These are phyloP conservation scores for Standfussiana lucernea DNA, from an alignment of 2,888 invertebrate genomes.

Conservation along the genomic window DNA sequence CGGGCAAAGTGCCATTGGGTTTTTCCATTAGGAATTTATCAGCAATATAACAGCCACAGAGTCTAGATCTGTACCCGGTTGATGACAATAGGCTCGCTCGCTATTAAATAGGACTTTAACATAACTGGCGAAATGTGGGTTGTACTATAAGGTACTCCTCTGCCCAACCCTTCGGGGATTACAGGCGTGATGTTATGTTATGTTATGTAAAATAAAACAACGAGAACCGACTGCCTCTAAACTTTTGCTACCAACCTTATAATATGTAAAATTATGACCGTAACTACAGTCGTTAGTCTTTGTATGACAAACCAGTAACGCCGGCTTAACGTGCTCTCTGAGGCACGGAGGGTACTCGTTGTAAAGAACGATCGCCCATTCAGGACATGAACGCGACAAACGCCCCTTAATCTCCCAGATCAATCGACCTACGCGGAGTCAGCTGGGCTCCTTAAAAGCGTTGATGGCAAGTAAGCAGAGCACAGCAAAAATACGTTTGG, in stretches of 20 bases:
- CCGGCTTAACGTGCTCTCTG: slow-evolving; percentile 17
- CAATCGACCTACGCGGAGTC: slow-evolving; percentile 26
- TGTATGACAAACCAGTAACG: neutral
- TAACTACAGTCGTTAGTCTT: neutral
- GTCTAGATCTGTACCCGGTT: too few species aligned
- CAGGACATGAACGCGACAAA: slow-evolving; percentile 37
- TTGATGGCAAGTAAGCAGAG: slow-evolving; percentile 29
- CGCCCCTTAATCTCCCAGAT: slow-evolving; percentile 43
- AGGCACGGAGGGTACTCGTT: neutral
- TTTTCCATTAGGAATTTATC: too few species aligned
- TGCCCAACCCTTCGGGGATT: too few species aligned
- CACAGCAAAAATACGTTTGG: slow-evolving; percentile 45
- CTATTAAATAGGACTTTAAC: too few species aligned
- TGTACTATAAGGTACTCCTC: too few species aligned
- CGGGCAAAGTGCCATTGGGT: too few species aligned
- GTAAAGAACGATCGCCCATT: slow-evolving; percentile 38
- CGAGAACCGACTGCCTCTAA: neutral
- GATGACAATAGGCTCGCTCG: too few species aligned
- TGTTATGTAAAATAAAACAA: slow-evolving; percentile 27
- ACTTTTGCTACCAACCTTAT: neutral
- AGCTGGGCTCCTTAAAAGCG: slow-evolving; percentile 27
- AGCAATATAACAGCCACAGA: too few species aligned
- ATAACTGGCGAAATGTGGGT: too few species aligned
- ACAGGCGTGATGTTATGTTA: too few species aligned
- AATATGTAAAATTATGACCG: neutral